Evolutionary conservation across 2,797 vertebrate genomes (phyloP), one percentile per base, ranked within the genome.

Genomic region (Paguma larvata): DNA sequence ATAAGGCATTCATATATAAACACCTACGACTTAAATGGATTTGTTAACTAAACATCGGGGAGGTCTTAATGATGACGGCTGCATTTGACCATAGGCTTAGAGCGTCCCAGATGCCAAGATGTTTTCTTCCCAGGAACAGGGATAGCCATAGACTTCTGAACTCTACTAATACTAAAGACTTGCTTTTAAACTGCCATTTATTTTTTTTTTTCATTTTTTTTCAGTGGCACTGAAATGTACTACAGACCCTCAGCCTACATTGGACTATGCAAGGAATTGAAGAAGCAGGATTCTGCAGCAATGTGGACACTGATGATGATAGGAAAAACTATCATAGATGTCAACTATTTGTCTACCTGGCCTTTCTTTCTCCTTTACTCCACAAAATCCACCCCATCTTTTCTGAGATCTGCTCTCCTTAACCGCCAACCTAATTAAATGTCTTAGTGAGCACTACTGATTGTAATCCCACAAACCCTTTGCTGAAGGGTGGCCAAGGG

Each of bases 31-130:
- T 92, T 90, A 96, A 78, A 96, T 38, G 27, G 65, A 80, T 59
- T 90, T 92, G 15, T 85, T 89, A 72, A 91, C 51, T 82, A 68
- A 87, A 93, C 44, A 32, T 78, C 32, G 41, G n/a, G 23, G n/a
- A 83, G 16, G 14, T 62, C 62, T 92, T 72, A 88, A 79, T 51
- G 63, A 95, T 92, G 80, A 63, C 18, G 85, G 14, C 51, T 92
- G 3, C 9, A 48, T 67, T 53, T 95, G 65, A 89, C 44, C 68
- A 70, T 51, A 80, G 78, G 10, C 13, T 94, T 27, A 73, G 53
- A 38, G 70, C 44, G 13, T 38, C 79, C 79, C 14, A 25, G 6
- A 63, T 27, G 5, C 68, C 41, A 86, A 93, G 89, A 95, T 75
- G n/a, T 15, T 53, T 41, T 68, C 5, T 5, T 30, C n/a, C 12